phyloP scores from a whole-genome alignment of 2,797 vertebrate genomes.

The Alcedo atthis region DNA sequence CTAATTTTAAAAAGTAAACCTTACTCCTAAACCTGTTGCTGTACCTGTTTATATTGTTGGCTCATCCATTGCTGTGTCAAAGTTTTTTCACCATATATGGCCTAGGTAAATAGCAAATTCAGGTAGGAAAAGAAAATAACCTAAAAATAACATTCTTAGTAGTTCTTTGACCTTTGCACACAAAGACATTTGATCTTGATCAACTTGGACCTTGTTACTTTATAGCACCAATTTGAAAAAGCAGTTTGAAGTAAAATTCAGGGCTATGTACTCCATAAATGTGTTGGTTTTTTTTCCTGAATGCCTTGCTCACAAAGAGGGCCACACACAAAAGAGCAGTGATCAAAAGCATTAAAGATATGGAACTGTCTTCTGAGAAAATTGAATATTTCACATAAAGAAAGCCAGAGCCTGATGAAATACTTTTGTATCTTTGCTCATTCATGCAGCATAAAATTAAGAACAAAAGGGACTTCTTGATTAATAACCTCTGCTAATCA shows the following conservation, averaged over 20 bases:
- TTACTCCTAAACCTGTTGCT: not conserved
- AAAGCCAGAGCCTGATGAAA: conserved; percentile 33
- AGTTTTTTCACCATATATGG: not conserved
- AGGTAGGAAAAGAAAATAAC: rapidly evolving
- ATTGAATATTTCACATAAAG: conserved; percentile 46
- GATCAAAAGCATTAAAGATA: conserved; percentile 26
- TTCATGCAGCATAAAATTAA: conserved; percentile 65
- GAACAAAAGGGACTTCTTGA: conserved; percentile 69
- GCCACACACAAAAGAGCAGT: conserved; percentile 3
- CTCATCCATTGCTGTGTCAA: not conserved
- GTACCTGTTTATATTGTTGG: not conserved
- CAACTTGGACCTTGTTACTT: not conserved
- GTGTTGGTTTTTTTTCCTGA: not conserved
- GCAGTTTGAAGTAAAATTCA: not conserved
- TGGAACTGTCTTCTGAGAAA: conserved; percentile 27
- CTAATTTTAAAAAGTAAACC: not conserved
- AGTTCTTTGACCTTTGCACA: not conserved
- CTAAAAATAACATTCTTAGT: not conserved
- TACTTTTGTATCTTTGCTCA: conserved; percentile 53
- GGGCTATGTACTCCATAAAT: not conserved
- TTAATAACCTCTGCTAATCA: conserved; percentile 74
- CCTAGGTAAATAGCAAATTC: not conserved
- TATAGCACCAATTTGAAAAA: not conserved
- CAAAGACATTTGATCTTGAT: not conserved
- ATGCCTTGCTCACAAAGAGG: not conserved